These are phyloP conservation scores for Ametastegia equiseti DNA, from an alignment of 2,888 invertebrate species.

Conservation along the genomic window DNA sequence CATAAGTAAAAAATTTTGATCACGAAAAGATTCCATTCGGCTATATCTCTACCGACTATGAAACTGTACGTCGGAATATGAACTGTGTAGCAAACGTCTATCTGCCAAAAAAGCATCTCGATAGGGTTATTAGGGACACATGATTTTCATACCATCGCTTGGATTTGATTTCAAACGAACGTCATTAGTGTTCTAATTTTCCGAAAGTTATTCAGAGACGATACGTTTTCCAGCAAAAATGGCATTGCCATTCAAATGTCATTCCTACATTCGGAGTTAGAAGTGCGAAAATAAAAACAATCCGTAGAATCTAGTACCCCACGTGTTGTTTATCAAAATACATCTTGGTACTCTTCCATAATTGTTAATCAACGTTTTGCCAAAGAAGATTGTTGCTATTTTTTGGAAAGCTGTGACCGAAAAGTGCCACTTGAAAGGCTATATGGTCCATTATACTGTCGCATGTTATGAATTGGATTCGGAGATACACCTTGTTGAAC, in stretches of 20 bases:
- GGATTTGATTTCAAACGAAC: background rate
- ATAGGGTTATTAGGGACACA: background rate
- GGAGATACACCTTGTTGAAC: background rate
- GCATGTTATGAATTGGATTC: background rate
- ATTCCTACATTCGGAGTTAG: too few species aligned
- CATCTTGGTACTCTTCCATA: too few species aligned
- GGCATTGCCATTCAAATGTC: background rate
- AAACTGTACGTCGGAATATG: background rate
- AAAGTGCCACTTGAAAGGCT: background rate
- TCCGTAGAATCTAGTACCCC: too few species aligned
- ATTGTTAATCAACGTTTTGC: too few species aligned
- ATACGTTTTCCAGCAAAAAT: background rate
- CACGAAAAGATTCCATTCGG: conserved; percentile 3
- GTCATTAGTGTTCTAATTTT: background rate
- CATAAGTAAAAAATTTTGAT: conserved; percentile 3
- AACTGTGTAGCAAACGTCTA: background rate
- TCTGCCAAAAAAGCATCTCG: background rate
- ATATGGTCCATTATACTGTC: background rate
- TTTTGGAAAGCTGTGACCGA: too few species aligned
- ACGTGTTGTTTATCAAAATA: too few species aligned
- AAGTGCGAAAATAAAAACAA: too few species aligned
- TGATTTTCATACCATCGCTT: background rate
- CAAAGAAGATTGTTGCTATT: too few species aligned
- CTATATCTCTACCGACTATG: background rate
- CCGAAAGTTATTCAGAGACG: background rate